Percentiles rank a stretch among this genome's conserved stretches.
These are phyloP conservation scores for Sparidentex hasta DNA, from an alignment of 2,797 vertebrate genomes.

Conservation along the genomic window DNA sequence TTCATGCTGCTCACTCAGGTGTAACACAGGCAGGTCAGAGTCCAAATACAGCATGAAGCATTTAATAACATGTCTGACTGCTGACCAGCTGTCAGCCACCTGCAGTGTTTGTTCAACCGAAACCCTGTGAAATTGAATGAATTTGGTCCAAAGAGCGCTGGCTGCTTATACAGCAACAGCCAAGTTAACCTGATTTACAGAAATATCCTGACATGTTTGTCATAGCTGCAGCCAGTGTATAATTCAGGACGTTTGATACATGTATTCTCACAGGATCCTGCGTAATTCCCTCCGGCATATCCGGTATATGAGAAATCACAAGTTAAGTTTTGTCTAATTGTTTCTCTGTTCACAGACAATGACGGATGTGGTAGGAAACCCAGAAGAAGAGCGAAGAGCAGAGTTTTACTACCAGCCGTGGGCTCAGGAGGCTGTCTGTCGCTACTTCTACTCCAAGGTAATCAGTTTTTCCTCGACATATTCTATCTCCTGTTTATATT, in stretches of 20 bases:
- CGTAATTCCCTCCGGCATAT: no score
- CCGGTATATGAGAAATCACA: no score
- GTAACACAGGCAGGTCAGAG: slow-evolving; percentile 4
- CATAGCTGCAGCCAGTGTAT: not conserved
- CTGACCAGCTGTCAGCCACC: slow-evolving; percentile 51
- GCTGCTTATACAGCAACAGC: slow-evolving; percentile 12
- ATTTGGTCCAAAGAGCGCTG: slow-evolving; percentile 16
- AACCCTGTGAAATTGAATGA: slow-evolving; percentile 44
- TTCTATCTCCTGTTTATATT: not conserved
- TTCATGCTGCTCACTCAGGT: slow-evolving; percentile 25
- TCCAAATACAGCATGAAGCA: slow-evolving; percentile 26
- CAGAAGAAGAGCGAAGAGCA: slow-evolving; percentile 96
- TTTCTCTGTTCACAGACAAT: slow-evolving; percentile 88
- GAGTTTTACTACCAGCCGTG: slow-evolving; percentile 99
- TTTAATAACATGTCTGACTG: slow-evolving; percentile 35
- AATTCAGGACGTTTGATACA: not conserved
- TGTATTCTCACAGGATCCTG: not conserved
- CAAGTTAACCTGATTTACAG: not conserved
- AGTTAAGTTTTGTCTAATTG: slow-evolving; percentile 8
- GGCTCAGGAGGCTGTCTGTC: slow-evolving; percentile 98
- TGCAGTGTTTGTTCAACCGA: slow-evolving; percentile 52
- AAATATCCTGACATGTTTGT: not conserved
- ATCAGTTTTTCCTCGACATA: not conserved
- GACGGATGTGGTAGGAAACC: slow-evolving; percentile 98
- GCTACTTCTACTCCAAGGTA: slow-evolving; percentile 99